These are phyloP conservation scores for Cataglyphis rosenhaueri DNA, from an alignment of 2,888 invertebrate species.

Conservation along the genomic window DNA sequence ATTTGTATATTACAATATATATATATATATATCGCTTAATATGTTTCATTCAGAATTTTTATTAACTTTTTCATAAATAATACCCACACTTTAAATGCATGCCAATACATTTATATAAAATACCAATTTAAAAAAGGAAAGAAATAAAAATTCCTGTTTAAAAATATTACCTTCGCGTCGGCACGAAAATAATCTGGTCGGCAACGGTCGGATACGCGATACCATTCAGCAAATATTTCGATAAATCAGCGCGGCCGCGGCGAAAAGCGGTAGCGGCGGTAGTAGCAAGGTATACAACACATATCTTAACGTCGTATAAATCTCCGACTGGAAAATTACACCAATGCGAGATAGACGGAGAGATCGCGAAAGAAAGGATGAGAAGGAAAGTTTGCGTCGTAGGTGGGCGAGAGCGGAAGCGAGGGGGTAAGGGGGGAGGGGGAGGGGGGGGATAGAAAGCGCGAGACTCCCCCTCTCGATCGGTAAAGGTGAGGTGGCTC, in stretches of 20 bases:
- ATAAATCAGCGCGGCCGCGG: slow-evolving; percentile 77
- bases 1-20: neutral
- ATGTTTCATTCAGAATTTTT: neutral
- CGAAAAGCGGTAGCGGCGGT: slow-evolving; percentile 67
- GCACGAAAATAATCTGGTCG: slow-evolving; percentile 31
- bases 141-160: neutral
- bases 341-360: slow-evolving; percentile 75
- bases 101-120: neutral
- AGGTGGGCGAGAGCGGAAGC: slow-evolving; percentile 85
- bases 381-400: slow-evolving; percentile 80
- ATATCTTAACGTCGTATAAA: slow-evolving; percentile 85
- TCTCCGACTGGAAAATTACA: slow-evolving; percentile 85
- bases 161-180: neutral
- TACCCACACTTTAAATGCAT: neutral
- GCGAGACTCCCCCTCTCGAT: slow-evolving; percentile 67
- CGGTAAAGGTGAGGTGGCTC: slow-evolving; percentile 87
- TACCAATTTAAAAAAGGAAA: neutral
- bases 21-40: neutral
- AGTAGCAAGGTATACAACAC: slow-evolving; percentile 76
- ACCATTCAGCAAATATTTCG: slow-evolving; percentile 78
- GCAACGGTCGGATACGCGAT: slow-evolving; percentile 23
- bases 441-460: slow-evolving; percentile 41
- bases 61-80: neutral
- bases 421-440: slow-evolving; percentile 55
- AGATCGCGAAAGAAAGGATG: slow-evolving; percentile 58